Base-by-base conservation (phyloP, 1,140 invertebrate species). In the Zaprionus davidi region DNA sequence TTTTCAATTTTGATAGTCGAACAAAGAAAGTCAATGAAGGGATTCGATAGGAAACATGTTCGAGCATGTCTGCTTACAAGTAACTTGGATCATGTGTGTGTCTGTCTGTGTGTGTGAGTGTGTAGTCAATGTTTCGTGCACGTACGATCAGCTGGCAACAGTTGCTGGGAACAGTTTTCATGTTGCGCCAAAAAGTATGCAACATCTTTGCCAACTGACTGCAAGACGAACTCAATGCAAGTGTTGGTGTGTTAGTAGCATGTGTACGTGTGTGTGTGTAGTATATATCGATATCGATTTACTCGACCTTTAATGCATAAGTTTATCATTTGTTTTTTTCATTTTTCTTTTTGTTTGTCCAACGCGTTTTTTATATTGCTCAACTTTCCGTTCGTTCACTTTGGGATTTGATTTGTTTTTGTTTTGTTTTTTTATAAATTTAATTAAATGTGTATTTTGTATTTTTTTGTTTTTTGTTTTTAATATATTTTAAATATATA, bases 401-500 rank as follows among this genome's bases (percentile, higher is more conserved):
- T 65, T 70, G 67, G 67, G 64, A 76, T 79, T 90, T 90, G 85
- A 84, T 85, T 44, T 44, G 41, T 46, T 46, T 44, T 44, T 46
- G 17, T 44, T 44, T 44, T 90, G 80, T 24, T 26, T 85, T 20
- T 28, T 85, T 24, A 82, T 90, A 85, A 90, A 88, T 84, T 70
- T 88, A 81, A 88, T 81, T 86, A 82, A 86, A 75, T 86, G 79
- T 85, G 73, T 85, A 67, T 58, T 69, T 64, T 66, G 26, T 26
- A 26, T 71, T 60, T 69, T 55, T 20, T 9, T 38, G 67, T 72
- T 59, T 68, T 82, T 83, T 72, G 65, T 44, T 83, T 81, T 86
- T 79, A 84, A 90, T 88, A 88, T 88, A 88, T 72, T 82, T 88
- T 79, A 79, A 88, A 88, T 90, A 90, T 90, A 90, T 90, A 90